Evolutionary conservation across 2,113 vertebrate genomes (phyloP).

Genomic region (Mus musculus): GRCm39 chr2:95133001-95133500

Average conservation of each 20-base stretch:
- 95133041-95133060: not conserved
- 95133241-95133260: not conserved
- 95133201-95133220: not conserved
- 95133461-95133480: not conserved
- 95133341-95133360: not conserved
- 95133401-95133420: not conserved
- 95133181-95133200: not conserved
- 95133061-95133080: not conserved
- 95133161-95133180: no score
- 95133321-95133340: not conserved
- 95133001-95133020: not conserved
- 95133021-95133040: not conserved
- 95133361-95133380: not conserved
- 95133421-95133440: not conserved
- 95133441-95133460: not conserved
- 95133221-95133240: not conserved
- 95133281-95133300: not conserved
- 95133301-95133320: not conserved
- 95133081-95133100: not conserved
- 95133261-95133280: not conserved
- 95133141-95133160: not conserved
- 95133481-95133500: not conserved
- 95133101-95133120: not conserved
- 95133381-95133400: not conserved
- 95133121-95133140: not conserved